Evolutionary conservation across 2,113 vertebrate species (phyloP).

Genomic region (Dolichotis patagonum): DNA sequence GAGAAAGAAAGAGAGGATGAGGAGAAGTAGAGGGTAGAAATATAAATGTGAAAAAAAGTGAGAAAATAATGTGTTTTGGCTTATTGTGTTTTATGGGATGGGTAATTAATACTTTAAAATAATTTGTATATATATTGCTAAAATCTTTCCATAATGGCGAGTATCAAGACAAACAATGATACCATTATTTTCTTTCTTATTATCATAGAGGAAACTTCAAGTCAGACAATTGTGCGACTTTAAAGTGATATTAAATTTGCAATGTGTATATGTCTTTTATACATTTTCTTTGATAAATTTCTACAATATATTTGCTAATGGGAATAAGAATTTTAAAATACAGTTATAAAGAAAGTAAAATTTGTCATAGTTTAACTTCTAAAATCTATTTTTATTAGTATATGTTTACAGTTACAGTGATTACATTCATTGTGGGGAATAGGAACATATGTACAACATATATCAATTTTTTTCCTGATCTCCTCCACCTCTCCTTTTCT

Average conservation of each 20-base stretch:
- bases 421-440: neutral
- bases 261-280: neutral
- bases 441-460: neutral
- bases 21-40: neutral
- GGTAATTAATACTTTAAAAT: neutral
- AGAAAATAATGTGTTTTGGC: neutral
- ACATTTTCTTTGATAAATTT: neutral
- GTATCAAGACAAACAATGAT: neutral
- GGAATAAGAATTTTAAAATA: neutral
- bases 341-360: neutral
- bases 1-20: neutral
- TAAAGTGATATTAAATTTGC: neutral
- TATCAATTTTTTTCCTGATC: neutral
- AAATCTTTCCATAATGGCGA: neutral
- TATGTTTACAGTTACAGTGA: neutral
- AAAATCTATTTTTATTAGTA: neutral
- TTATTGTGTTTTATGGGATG: neutral
- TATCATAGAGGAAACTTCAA: neutral
- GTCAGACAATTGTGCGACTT: rapidly evolving
- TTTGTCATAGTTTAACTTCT: neutral
- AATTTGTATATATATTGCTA: neutral
- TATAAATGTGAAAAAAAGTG: neutral
- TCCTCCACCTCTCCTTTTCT: neutral
- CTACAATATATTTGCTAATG: neutral
- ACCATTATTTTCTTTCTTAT: neutral